A percentile compares a stretch with the other conserved stretches of the same genome.
These are phyloP conservation scores for Callimorpha dominula DNA, from an alignment of 2,888 invertebrate genomes.

Conservation along the genomic window DNA sequence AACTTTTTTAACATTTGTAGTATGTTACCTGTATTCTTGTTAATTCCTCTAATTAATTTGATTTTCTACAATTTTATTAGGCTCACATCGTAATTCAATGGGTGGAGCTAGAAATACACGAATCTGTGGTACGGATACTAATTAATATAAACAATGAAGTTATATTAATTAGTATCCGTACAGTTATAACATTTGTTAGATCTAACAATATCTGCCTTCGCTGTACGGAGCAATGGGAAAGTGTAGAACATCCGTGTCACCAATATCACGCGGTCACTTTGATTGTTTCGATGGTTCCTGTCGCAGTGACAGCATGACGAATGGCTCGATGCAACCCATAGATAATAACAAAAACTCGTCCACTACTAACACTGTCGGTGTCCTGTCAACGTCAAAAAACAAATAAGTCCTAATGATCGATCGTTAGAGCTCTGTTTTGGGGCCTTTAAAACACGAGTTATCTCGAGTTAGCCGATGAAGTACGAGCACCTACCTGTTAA, in stretches of 20 bases:
- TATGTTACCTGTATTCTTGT: too few relatives aligned
- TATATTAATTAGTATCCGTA: too few relatives aligned
- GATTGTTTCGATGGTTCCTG: slow-evolving; percentile 80
- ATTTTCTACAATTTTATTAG: too few relatives aligned
- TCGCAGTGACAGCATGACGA: slow-evolving; percentile 84
- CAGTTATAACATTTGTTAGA: background rate
- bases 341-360: slow-evolving; percentile 71
- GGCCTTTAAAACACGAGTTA: slow-evolving; percentile 79
- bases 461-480: slow-evolving; percentile 65
- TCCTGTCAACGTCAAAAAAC: slow-evolving; percentile 84
- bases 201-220: background rate
- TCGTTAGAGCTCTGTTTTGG: slow-evolving; percentile 79
- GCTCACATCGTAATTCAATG: too few relatives aligned
- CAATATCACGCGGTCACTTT: slow-evolving; percentile 84
- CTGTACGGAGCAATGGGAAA: slow-evolving; percentile 49
- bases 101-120: too few relatives aligned
- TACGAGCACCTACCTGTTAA: slow-evolving; percentile 70
- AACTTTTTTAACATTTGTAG: too few relatives aligned
- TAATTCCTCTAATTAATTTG: too few relatives aligned
- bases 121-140: too few relatives aligned
- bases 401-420: slow-evolving; percentile 86
- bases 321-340: slow-evolving; percentile 79
- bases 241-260: slow-evolving; percentile 64
- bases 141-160: too few relatives aligned
- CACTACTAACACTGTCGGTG: slow-evolving; percentile 68